These are phyloP conservation scores for Kryphioiulus occultus DNA, from an alignment of 2,888 invertebrate species.

Conservation along the genomic window DNA sequence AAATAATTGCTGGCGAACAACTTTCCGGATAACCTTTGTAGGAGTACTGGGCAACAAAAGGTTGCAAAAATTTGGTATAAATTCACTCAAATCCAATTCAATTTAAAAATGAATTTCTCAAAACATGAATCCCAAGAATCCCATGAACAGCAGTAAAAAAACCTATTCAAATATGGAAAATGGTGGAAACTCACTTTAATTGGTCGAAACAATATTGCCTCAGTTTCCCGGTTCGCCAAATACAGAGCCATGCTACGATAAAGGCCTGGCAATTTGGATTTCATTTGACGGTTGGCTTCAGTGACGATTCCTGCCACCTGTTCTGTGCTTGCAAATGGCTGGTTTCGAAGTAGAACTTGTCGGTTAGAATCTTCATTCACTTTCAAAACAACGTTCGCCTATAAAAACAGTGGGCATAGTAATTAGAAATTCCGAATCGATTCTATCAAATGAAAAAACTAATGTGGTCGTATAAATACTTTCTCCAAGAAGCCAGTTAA, in stretches of 20 bases:
- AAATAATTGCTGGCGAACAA: too few species aligned
- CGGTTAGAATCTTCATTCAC: slow-evolving; percentile 60
- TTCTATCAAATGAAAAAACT: background rate
- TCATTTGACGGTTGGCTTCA: slow-evolving; percentile 80
- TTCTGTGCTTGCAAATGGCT: slow-evolving; percentile 75
- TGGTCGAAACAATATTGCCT: slow-evolving; percentile 94
- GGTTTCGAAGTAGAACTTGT: slow-evolving; percentile 63
- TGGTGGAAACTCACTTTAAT: slow-evolving; percentile 73
- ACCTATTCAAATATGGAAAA: background rate
- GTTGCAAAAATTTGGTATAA: background rate
- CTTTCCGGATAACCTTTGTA: background rate
- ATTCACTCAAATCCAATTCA: background rate
- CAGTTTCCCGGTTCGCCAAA: slow-evolving; percentile 94
- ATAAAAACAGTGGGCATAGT: slow-evolving; percentile 49
- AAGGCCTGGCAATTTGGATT: slow-evolving; percentile 78
- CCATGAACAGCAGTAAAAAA: too few species aligned
- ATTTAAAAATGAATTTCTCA: background rate
- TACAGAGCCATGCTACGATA: slow-evolving; percentile 94
- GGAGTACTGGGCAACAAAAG: background rate
- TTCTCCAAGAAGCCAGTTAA: slow-evolving; percentile 77
- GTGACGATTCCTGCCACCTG: slow-evolving; percentile 76
- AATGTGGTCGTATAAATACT: slow-evolving; percentile 64
- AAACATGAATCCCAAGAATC: too few species aligned
- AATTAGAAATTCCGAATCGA: slow-evolving; percentile 44
- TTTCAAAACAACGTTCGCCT: slow-evolving; percentile 61